phyloP scores from a whole-genome alignment of 2,888 invertebrate species.

The Lasiommata megera region DNA sequence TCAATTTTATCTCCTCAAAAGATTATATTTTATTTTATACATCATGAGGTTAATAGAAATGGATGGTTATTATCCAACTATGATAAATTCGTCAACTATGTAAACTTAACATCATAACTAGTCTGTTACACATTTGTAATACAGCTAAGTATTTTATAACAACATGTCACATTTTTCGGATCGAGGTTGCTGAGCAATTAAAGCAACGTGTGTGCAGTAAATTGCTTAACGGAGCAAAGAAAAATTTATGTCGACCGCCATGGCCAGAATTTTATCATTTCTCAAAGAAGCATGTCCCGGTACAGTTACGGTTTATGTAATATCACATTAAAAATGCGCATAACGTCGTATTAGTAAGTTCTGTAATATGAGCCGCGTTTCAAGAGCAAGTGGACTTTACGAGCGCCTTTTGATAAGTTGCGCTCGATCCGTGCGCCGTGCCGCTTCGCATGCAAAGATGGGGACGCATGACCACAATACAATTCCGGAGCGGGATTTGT shows the following conservation, averaged over 20 bases:
- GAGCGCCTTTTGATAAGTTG: constrained; percentile 52
- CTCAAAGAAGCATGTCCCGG: constrained; percentile 39
- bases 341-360: constrained; percentile 51
- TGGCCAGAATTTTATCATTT: constrained; percentile 36
- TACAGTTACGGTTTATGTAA: constrained; percentile 44
- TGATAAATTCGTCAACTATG: too few species aligned
- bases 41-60: too few species aligned
- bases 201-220: constrained; percentile 34
- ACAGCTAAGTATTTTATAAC: constrained; percentile 3
- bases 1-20: too few species aligned
- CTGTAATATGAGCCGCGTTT: constrained; percentile 50
- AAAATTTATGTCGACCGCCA: constrained; percentile 44
- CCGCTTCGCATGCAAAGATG: constrained; percentile 59
- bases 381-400: constrained; percentile 31
- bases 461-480: constrained; percentile 46
- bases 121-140: neutral
- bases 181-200: constrained; percentile 9
- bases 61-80: too few species aligned
- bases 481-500: constrained; percentile 56
- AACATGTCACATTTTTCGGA: constrained; percentile 4
- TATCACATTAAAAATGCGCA: constrained; percentile 60
- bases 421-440: constrained; percentile 46
- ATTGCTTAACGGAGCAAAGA: constrained; percentile 39
- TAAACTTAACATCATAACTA: too few species aligned
- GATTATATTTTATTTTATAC: too few species aligned